phyloP scores from a whole-genome alignment of 2,113 vertebrate genomes.

The Tympanuchus pallidicinctus region DNA sequence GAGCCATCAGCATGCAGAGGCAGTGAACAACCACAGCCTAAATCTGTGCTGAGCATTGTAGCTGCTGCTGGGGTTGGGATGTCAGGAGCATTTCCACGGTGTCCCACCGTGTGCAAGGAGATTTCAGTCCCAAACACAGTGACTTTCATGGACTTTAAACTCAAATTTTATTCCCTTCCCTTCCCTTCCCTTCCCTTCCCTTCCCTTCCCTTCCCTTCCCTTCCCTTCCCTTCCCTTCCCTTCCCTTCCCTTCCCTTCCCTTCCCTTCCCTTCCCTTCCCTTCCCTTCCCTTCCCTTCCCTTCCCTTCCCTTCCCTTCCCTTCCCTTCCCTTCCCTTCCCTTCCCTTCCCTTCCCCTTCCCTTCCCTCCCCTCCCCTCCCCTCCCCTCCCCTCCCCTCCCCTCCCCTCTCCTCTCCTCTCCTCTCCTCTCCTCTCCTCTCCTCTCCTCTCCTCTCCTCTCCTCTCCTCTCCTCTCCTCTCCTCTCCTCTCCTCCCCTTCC shows the following conservation, averaged over 20 bases:
- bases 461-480: accelerated
- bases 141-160: slow-evolving; percentile 9
- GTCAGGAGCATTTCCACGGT: slow-evolving; percentile 57
- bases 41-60: neutral
- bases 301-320: too few species aligned
- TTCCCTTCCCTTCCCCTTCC: too few species aligned
- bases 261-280: too few species aligned
- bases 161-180: neutral
- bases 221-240: too few species aligned
- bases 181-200: neutral
- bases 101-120: neutral
- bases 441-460: too few species aligned
- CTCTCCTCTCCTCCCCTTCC: neutral
- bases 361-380: too few species aligned
- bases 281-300: too few species aligned
- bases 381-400: too few species aligned
- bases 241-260: too few species aligned
- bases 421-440: accelerated
- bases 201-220: too few species aligned
- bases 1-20: neutral
- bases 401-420: too few species aligned
- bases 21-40: neutral
- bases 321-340: too few species aligned
- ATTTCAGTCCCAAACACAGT: neutral
- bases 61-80: neutral